Conservation (phyloP, 2,113 vertebrate genomes). For the Redunca redunca region DNA sequence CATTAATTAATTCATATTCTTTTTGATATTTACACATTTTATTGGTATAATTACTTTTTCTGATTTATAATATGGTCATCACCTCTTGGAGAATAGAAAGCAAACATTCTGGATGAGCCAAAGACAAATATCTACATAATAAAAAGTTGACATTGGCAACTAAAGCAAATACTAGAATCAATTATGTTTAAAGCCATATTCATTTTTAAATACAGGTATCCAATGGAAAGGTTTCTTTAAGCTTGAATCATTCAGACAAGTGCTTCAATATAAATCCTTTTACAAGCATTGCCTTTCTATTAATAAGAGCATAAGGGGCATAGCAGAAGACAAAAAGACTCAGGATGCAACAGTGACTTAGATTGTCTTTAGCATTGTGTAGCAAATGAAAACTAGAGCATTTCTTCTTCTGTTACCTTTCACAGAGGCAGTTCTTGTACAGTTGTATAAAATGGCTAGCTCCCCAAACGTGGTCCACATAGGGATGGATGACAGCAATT, state of each 20-base stretch:
- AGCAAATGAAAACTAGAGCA: rapidly evolving
- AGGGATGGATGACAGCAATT: slow-evolving; percentile 87
- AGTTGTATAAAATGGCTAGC: slow-evolving; percentile 94
- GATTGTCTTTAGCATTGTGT: background rate
- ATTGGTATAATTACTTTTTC: background rate
- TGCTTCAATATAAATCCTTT: background rate
- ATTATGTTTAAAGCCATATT: background rate
- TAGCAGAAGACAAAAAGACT: background rate
- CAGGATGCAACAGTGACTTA: background rate
- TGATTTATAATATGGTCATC: background rate
- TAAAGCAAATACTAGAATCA: background rate
- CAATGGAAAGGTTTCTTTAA: background rate
- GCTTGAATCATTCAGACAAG: background rate
- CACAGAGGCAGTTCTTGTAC: slow-evolving; percentile 92
- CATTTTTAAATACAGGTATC: background rate
- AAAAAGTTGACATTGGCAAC: background rate
- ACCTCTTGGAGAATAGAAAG: background rate
- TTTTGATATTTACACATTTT: background rate
- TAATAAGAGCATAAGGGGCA: background rate
- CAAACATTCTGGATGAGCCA: background rate
- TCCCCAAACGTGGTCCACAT: slow-evolving; percentile 95
- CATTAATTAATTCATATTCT: background rate
- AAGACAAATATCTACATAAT: background rate
- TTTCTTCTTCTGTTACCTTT: slow-evolving; percentile 85
- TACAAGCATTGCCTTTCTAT: background rate